Percentiles rank a stretch among this genome's conserved stretches.
Evolutionary conservation across 2,113 vertebrate genomes (phyloP).

Genomic region (Mormyrus lacerda): DNA sequence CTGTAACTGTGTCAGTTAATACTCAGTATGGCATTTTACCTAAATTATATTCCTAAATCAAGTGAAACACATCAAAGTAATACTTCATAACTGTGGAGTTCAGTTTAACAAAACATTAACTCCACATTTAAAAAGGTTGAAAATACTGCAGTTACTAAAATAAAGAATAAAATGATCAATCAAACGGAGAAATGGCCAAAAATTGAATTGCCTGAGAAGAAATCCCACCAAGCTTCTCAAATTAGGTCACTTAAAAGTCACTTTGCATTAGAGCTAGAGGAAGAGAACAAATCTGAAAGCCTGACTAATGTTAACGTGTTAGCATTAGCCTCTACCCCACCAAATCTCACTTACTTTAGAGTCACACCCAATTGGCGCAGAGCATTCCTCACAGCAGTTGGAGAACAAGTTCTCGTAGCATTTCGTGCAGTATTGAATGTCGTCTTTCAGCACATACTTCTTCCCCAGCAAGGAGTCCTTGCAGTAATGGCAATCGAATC

Average conservation of each 20-base stretch:
- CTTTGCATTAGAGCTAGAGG: not conserved
- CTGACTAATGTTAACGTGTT: not conserved
- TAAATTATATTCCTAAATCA: not conserved
- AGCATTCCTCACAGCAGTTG: conserved; percentile 80
- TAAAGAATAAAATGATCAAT: not conserved
- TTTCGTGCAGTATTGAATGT: conserved; percentile 75
- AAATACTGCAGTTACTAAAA: not conserved
- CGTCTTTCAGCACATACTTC: conserved; percentile 77
- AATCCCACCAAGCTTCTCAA: not conserved
- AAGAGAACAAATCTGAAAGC: too few species aligned
- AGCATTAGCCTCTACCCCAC: not conserved
- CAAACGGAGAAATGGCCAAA: not conserved
- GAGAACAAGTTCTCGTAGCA: conserved; percentile 84
- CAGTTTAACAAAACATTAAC: not conserved
- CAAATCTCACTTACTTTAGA: conserved; percentile 68
- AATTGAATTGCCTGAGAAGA: not conserved
- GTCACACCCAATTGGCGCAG: conserved; percentile 73
- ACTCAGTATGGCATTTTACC: not conserved
- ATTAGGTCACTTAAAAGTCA: not conserved
- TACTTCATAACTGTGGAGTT: not conserved
- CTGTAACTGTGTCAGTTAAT: not conserved
- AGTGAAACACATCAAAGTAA: not conserved
- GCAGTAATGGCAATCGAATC: conserved; percentile 80
- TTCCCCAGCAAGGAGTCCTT: conserved; percentile 80
- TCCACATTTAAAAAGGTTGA: not conserved